These are phyloP conservation scores for Rattus rattus DNA, from an alignment of 2,113 vertebrate species.

Conservation along the genomic window DNA sequence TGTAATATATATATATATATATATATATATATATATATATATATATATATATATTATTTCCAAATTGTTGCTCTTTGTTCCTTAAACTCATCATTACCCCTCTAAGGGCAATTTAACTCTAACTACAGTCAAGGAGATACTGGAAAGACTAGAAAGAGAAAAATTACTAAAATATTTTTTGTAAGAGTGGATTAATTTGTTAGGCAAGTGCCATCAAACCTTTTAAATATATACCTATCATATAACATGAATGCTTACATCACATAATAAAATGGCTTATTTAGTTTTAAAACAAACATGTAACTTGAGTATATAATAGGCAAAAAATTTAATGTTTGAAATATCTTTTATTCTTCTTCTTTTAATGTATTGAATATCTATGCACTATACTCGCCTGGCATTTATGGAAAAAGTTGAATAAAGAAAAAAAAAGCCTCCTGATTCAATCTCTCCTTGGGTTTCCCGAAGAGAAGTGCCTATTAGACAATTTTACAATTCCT, in stretches of 20 bases:
- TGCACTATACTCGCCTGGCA: neutral
- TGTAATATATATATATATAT: neutral
- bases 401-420: neutral
- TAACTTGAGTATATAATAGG: slow-evolving; percentile 20
- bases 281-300: neutral
- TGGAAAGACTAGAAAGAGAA: neutral
- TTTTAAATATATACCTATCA: neutral
- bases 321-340: slow-evolving; percentile 30
- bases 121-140: neutral
- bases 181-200: neutral
- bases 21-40: neutral
- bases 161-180: slow-evolving; percentile 17
- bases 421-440: neutral
- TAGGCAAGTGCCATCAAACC: neutral
- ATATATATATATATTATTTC: slow-evolving; percentile 35
- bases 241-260: neutral
- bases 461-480: neutral
- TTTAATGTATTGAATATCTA: neutral
- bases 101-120: neutral
- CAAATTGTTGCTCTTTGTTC: neutral
- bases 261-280: neutral
- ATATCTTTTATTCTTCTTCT: neutral
- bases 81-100: slow-evolving; percentile 5
- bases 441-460: neutral
- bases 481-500: neutral